A percentile compares a stretch with the other conserved stretches of the same genome.
Evolutionary conservation across 92 coral and sea anemone genomes (phyloP).

Genomic region (Desmophyllum pertusum): DNA sequence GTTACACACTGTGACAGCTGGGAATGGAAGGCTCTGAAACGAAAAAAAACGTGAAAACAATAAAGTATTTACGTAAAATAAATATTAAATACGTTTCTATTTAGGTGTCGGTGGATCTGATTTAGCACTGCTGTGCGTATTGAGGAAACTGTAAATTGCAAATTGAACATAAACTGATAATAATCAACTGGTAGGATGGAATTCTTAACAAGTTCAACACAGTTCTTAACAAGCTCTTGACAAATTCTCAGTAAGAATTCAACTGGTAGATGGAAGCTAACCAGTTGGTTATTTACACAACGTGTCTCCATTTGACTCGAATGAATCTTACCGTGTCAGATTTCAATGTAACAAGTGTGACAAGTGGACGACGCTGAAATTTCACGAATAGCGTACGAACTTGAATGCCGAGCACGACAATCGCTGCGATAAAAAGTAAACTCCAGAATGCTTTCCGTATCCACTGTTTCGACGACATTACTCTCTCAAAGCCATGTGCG

Average conservation of each 20-base stretch:
- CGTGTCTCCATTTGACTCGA: not conserved
- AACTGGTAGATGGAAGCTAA: too few relatives aligned
- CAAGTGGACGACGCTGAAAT: conserved; percentile 51
- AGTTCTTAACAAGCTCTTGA: too few relatives aligned
- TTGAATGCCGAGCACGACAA: conserved; percentile 36
- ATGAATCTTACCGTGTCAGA: conserved; percentile 54
- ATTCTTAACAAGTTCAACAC: too few relatives aligned
- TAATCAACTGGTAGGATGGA: too few relatives aligned
- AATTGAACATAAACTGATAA: too few relatives aligned
- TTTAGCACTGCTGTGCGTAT: too few relatives aligned
- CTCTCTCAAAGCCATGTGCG: conserved; percentile 65
- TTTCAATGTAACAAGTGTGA: conserved; percentile 48
- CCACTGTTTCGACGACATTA: conserved; percentile 46
- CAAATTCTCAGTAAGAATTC: too few relatives aligned
- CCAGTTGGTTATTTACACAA: too few relatives aligned
- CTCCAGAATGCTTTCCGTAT: conserved; percentile 63
- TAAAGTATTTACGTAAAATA: not conserved
- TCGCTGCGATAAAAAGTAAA: conserved; percentile 52
- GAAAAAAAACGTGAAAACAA: not conserved
- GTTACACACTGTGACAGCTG: conserved; percentile 59
- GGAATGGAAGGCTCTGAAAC: conserved; percentile 59
- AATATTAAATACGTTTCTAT: too few relatives aligned
- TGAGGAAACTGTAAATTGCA: too few relatives aligned
- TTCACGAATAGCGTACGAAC: conserved; percentile 41
- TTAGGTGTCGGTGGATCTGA: too few relatives aligned